Conservation (phyloP, 2,888 invertebrate genomes). For the Eilema caniola region DNA sequence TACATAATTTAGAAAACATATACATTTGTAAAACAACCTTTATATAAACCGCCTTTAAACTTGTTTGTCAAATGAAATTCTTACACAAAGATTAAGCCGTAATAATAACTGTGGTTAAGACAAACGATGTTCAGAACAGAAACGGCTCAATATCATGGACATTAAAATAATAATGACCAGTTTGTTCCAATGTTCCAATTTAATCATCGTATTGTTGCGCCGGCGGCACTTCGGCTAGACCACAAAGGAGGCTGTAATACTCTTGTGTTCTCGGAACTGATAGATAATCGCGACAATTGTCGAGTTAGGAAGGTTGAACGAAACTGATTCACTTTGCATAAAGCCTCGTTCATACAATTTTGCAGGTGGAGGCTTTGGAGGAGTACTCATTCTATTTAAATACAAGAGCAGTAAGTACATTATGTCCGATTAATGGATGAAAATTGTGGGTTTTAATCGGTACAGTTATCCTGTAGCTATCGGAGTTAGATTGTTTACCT, state of each 20-base stretch:
- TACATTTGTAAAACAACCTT: slow-evolving; percentile 7
- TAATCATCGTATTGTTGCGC: slow-evolving; percentile 48
- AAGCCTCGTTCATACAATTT: slow-evolving; percentile 4
- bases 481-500: background rate
- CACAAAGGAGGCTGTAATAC: slow-evolving; percentile 62
- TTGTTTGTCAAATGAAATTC: slow-evolving; percentile 41
- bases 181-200: slow-evolving; percentile 43
- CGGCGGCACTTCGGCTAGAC: slow-evolving; percentile 61
- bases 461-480: background rate
- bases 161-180: slow-evolving; percentile 54
- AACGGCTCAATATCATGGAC: slow-evolving; percentile 48
- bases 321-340: slow-evolving; percentile 69
- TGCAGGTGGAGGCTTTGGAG: background rate
- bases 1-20: background rate
- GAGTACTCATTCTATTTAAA: background rate
- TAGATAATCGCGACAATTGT: slow-evolving; percentile 53
- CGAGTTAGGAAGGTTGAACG: slow-evolving; percentile 53
- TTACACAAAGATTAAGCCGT: slow-evolving; percentile 33
- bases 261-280: slow-evolving; percentile 61
- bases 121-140: slow-evolving; percentile 34
- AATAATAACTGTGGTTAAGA: slow-evolving; percentile 47
- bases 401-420: background rate
- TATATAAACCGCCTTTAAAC: slow-evolving; percentile 21
- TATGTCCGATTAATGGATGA: background rate
- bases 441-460: background rate